These are phyloP conservation scores for Eupeodes luniger DNA, from an alignment of 2,888 invertebrate genomes.

Conservation along the genomic window DNA sequence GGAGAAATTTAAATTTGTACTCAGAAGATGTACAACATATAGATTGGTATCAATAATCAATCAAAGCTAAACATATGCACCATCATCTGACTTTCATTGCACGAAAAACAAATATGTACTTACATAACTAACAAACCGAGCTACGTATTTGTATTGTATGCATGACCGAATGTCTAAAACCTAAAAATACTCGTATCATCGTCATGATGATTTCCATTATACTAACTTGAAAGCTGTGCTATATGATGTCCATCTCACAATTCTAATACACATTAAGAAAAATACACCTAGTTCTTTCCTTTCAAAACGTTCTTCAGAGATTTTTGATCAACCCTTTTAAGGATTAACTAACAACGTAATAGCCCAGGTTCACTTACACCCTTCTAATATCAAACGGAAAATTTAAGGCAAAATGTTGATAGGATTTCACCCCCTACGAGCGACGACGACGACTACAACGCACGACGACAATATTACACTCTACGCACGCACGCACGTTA, in stretches of 20 bases:
- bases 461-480: neutral
- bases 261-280: conserved; percentile 3
- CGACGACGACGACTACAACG: conserved; percentile 8
- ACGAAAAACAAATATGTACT: neutral
- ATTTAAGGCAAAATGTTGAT: neutral
- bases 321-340: conserved; percentile 51
- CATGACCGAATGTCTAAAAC: neutral
- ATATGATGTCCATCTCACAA: neutral
- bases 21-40: too few species aligned
- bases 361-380: conserved; percentile 16
- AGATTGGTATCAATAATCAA: neutral
- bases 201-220: neutral
- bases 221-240: neutral
- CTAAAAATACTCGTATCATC: neutral
- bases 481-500: neutral
- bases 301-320: conserved; percentile 47
- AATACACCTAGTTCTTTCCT: neutral
- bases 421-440: conserved; percentile 17
- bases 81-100: neutral
- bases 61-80: neutral
- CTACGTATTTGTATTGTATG: neutral
- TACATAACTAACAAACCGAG: neutral
- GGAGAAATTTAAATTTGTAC: too few species aligned
- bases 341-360: conserved; percentile 61
- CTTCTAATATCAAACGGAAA: neutral